Percentiles rank a stretch among this genome's conserved stretches.
phyloP scores from a whole-genome alignment of 2,797 vertebrate species.

The Toxotes lorentzi region DNA sequence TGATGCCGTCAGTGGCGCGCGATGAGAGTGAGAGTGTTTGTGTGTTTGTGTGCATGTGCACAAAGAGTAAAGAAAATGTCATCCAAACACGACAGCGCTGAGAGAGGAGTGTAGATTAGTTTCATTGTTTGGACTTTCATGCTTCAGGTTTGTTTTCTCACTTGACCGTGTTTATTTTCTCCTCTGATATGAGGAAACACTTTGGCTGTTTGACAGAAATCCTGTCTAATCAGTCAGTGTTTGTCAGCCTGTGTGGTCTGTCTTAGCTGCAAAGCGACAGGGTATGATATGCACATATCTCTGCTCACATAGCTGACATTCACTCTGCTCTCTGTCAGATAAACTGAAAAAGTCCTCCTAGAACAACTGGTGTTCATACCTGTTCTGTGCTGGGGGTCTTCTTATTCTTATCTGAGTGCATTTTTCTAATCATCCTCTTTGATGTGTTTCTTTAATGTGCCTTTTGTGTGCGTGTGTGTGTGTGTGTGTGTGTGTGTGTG shows the following conservation, averaged over 20 bases:
- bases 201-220: conserved; percentile 57
- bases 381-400: conserved; percentile 27
- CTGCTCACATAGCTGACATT: conserved; percentile 70
- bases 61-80: conserved; percentile 42
- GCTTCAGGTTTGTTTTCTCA: conserved; percentile 63
- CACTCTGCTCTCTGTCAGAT: conserved; percentile 52
- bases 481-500: background rate
- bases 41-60: conserved; percentile 42
- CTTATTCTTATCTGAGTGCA: conserved; percentile 16
- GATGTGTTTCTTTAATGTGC: conserved; percentile 21
- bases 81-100: conserved; percentile 40
- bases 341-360: conserved; percentile 65
- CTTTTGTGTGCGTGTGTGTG: conserved; percentile 14
- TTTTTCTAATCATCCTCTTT: conserved; percentile 40
- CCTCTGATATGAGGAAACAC: conserved; percentile 69
- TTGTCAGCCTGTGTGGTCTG: conserved; percentile 70
- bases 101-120: conserved; percentile 50
- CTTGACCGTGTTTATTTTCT: conserved; percentile 68
- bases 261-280: conserved; percentile 34
- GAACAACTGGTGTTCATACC: conserved; percentile 31
- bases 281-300: conserved; percentile 71
- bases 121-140: conserved; percentile 49
- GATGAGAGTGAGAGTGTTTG: conserved; percentile 36
- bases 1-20: conserved; percentile 56
- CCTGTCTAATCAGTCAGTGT: conserved; percentile 63